phyloP scores from a whole-genome alignment of 2,797 vertebrate species.

The Babyrousa celebensis region DNA sequence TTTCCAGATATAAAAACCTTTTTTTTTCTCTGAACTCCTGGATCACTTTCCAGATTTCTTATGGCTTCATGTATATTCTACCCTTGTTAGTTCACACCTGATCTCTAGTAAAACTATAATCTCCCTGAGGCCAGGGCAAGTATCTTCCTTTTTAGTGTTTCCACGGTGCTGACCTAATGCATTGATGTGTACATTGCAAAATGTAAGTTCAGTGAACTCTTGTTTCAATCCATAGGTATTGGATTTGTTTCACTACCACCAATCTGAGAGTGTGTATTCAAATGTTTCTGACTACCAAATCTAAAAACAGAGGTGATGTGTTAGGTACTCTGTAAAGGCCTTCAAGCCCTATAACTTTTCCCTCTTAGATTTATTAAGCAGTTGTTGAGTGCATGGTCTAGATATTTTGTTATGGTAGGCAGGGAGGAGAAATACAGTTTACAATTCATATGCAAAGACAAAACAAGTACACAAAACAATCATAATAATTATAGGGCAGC shows the following conservation, averaged over 20 bases:
- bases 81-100: neutral
- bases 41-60: constrained; percentile 12
- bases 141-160: neutral
- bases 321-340: neutral
- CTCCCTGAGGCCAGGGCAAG: neutral
- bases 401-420: constrained; percentile 28
- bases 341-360: constrained; percentile 3
- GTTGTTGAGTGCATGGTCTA: neutral
- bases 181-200: neutral
- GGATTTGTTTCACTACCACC: constrained; percentile 9
- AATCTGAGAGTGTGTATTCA: neutral
- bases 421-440: constrained; percentile 41
- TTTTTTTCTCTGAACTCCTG: constrained; percentile 36
- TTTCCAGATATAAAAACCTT: constrained; percentile 19
- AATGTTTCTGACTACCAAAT: constrained; percentile 47
- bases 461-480: constrained; percentile 47
- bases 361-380: neutral
- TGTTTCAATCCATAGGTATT: neutral
- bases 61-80: neutral
- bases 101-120: neutral
- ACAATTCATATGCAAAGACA: constrained; percentile 22
- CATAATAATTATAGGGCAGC: neutral
- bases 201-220: constrained; percentile 13
- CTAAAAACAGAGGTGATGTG: neutral
- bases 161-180: neutral